Percentiles rank a stretch among this genome's conserved stretches.
Conservation (phyloP, 1,140 invertebrate species). For the Cotesia typhae region DNA sequence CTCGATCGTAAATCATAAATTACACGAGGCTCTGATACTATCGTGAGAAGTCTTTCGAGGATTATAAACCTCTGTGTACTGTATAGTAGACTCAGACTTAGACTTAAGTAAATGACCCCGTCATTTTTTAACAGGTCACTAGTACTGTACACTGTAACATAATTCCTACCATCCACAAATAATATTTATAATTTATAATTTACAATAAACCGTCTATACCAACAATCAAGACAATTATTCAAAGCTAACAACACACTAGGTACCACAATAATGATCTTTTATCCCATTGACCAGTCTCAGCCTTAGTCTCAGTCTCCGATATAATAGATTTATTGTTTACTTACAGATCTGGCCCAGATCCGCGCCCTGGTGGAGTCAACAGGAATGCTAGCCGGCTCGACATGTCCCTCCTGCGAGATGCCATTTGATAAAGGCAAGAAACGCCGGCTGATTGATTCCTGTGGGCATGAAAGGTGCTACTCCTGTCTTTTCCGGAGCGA, state of each 20-base stretch:
- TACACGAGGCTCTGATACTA: conserved; percentile 40
- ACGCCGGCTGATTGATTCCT: conserved; percentile 90
- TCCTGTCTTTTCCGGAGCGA: conserved; percentile 92
- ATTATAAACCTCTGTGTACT: conserved; percentile 26
- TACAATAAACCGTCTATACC: background rate
- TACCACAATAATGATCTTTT: no score
- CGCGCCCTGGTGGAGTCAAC: conserved; percentile 72
- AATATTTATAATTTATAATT: conserved; percentile 22
- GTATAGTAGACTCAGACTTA: conserved; percentile 2
- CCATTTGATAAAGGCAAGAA: conserved; percentile 96
- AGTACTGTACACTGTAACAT: background rate
- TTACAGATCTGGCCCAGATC: conserved; percentile 80
- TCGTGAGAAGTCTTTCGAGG: conserved; percentile 39
- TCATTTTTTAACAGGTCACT: conserved; percentile 37
- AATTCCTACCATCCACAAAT: conserved; percentile 29
- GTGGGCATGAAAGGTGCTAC: conserved; percentile 93
- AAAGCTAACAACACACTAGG: no score
- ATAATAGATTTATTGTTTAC: conserved; percentile 41
- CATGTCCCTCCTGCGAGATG: conserved; percentile 86
- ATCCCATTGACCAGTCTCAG: background rate
- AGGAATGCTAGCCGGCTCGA: conserved; percentile 70
- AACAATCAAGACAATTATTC: no score
- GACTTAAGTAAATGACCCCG: conserved; percentile 37
- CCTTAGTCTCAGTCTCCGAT: background rate
- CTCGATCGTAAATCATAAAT: conserved; percentile 44